A percentile compares a stretch with the other conserved stretches of the same genome.
phyloP scores from a whole-genome alignment of 2,113 vertebrate species.

The Anseranas semipalmata region DNA sequence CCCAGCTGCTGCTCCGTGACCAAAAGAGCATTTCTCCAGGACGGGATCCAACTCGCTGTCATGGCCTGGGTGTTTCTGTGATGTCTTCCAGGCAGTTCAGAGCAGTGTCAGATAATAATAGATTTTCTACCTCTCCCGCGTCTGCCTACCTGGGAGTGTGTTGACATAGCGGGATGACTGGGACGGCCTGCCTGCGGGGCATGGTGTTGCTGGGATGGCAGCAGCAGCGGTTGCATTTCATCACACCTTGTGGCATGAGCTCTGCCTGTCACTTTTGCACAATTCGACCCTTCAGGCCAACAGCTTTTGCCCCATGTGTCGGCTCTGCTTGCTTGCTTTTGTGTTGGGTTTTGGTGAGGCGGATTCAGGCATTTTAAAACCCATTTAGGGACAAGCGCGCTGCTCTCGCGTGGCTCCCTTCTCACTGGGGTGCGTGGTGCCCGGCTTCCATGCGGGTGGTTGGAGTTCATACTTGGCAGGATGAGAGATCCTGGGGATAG shows the following conservation, averaged over 20 bases:
- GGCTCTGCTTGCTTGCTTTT: background rate
- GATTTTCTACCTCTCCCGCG: background rate
- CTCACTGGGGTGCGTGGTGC: background rate
- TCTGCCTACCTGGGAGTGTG: background rate
- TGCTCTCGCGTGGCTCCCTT: accelerated
- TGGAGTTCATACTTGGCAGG: background rate
- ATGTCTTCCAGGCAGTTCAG: background rate
- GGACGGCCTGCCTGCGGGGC: background rate
- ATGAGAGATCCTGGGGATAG: background rate
- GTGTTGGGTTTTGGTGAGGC: background rate
- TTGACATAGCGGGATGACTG: background rate
- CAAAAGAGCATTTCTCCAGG: background rate
- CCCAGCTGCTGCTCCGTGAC: background rate
- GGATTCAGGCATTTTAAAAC: background rate
- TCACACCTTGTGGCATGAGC: accelerated
- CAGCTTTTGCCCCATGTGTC: background rate
- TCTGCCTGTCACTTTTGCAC: background rate
- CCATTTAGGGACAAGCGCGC: background rate
- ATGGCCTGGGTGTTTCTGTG: background rate
- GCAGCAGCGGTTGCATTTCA: background rate
- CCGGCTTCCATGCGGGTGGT: accelerated
- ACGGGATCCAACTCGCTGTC: background rate
- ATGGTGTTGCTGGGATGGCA: background rate
- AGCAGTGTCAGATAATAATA: background rate
- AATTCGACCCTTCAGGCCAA: background rate